Percentiles rank a stretch among this genome's conserved stretches.
phyloP scores from a whole-genome alignment of 1,140 invertebrate genomes.

The Caenorhabditis latens region DNA sequence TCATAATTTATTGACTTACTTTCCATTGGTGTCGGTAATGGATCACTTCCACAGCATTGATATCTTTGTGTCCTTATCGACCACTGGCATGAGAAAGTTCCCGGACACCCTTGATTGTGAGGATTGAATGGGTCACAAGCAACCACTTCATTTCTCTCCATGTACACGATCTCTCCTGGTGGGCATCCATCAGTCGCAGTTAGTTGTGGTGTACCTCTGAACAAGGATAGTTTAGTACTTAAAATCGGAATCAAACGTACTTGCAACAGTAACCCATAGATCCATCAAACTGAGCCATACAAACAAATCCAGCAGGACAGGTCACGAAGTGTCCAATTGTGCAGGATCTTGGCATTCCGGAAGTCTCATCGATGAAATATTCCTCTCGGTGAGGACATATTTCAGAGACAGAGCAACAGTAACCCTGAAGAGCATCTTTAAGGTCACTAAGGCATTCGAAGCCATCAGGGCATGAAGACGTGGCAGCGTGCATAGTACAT shows the following conservation, averaged over 20 bases:
- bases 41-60: slow-evolving; percentile 66
- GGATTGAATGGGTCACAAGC: slow-evolving; percentile 65
- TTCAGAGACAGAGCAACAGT: slow-evolving; percentile 66
- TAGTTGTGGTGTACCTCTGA: slow-evolving; percentile 59
- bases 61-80: slow-evolving; percentile 63
- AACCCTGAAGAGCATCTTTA: slow-evolving; percentile 65
- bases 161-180: slow-evolving; percentile 66
- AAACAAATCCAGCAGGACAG: slow-evolving; percentile 62
- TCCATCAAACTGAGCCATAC: slow-evolving; percentile 66
- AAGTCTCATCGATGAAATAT: slow-evolving; percentile 64
- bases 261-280: slow-evolving; percentile 61
- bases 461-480: slow-evolving; percentile 64
- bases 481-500: slow-evolving; percentile 64
- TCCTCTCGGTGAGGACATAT: slow-evolving; percentile 65
- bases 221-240: not conserved
- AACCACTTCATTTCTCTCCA: slow-evolving; percentile 67
- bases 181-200: slow-evolving; percentile 62
- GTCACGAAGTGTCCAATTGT: slow-evolving; percentile 67
- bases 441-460: slow-evolving; percentile 63
- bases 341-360: slow-evolving; percentile 64
- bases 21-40: slow-evolving; percentile 60
- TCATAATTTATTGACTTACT: slow-evolving; percentile 40
- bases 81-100: slow-evolving; percentile 65
- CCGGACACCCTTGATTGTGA: slow-evolving; percentile 62
- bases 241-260: not conserved